Evolutionary conservation across 2,797 vertebrate genomes (phyloP).

Genomic region (Dermochelys coriacea): DNA sequence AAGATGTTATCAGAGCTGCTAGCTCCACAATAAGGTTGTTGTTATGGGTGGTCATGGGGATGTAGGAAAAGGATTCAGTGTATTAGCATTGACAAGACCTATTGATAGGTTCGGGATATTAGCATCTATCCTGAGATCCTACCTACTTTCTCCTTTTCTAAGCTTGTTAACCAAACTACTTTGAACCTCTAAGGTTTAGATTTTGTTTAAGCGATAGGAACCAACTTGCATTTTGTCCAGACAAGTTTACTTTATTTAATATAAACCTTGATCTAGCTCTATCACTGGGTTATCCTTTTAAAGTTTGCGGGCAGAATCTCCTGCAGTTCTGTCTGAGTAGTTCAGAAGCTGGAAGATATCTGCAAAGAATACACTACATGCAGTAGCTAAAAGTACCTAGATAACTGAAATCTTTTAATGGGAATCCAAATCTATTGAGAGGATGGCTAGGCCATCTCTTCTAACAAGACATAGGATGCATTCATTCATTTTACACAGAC

Average conservation of each 20-base stretch:
- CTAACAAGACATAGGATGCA: conserved; percentile 73
- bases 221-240: not conserved
- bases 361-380: conserved; percentile 58
- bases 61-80: not conserved
- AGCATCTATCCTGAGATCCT: not conserved
- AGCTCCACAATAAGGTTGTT: not conserved
- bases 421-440: conserved; percentile 68
- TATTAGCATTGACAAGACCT: not conserved
- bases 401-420: conserved; percentile 74
- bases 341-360: conserved; percentile 58
- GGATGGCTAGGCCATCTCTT: conserved; percentile 70
- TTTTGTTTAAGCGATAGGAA: conserved; percentile 15
- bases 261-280: conserved; percentile 54
- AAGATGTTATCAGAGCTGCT: not conserved
- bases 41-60: not conserved
- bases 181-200: not conserved
- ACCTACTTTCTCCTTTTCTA: not conserved
- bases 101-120: not conserved
- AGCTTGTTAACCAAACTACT: not conserved
- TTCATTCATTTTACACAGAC: conserved; percentile 70
- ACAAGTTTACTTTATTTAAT: conserved; percentile 36
- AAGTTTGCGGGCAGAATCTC: conserved; percentile 56
- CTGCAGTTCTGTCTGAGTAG: conserved; percentile 47
- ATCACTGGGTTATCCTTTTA: not conserved
- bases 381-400: conserved; percentile 57